Evolutionary conservation across 2,797 vertebrate genomes (phyloP).

Genomic region (Borostomias antarcticus): DNA sequence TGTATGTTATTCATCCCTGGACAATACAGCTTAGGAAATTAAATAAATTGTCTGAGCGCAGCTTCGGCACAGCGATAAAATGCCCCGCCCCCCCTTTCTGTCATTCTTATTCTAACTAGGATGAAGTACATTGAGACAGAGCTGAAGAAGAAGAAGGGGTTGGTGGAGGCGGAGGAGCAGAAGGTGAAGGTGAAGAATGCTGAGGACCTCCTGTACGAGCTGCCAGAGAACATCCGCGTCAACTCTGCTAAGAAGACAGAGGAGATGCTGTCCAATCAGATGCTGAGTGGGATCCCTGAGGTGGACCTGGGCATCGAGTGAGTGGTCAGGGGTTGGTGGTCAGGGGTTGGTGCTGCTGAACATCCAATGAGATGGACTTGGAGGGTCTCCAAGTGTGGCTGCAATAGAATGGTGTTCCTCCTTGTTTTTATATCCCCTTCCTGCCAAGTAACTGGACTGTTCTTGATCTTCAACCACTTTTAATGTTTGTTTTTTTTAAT

Average conservation of each 20-base stretch:
- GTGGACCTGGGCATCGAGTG: slow-evolving; percentile 98
- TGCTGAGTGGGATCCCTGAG: slow-evolving; percentile 97
- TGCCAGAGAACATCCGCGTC: slow-evolving; percentile 93
- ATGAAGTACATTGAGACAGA: slow-evolving; percentile 85
- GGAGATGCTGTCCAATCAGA: slow-evolving; percentile 99
- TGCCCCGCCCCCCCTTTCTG: no score
- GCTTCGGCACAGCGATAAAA: no score
- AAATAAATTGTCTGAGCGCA: no score
- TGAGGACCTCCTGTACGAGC: slow-evolving; percentile 92
- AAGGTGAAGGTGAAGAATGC: slow-evolving; percentile 93
- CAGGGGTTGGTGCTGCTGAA: background rate
- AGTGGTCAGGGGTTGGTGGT: slow-evolving; percentile 48
- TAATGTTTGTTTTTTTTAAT: no score
- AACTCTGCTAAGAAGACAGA: slow-evolving; percentile 98
- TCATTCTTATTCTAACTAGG: slow-evolving; percentile 50
- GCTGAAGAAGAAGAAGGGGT: slow-evolving; percentile 85
- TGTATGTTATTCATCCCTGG: slow-evolving; percentile 86
- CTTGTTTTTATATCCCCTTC: background rate
- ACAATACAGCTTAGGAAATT: no score
- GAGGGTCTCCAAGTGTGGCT: background rate
- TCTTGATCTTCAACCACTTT: no score
- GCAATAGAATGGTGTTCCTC: no score
- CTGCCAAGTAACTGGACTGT: no score
- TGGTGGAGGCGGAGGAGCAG: slow-evolving; percentile 91
- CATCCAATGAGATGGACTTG: background rate